Conservation (phyloP, 2,888 invertebrate species). For the Hypercompe scribonia region DNA sequence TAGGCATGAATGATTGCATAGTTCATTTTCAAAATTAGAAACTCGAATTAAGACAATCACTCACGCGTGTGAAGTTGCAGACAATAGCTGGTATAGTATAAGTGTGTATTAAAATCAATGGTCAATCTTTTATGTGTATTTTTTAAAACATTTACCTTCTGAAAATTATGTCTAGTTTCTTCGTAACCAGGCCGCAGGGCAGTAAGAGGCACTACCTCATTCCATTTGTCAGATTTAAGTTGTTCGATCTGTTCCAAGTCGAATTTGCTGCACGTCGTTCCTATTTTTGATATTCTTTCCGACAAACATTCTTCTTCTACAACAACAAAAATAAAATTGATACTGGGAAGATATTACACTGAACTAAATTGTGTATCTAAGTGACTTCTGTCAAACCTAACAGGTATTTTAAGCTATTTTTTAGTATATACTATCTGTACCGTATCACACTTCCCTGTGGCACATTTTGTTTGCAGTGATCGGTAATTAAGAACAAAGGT, state of each 20-base stretch:
- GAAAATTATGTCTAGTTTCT: constrained; percentile 87
- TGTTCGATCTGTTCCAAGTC: constrained; percentile 76
- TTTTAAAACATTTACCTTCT: constrained; percentile 68
- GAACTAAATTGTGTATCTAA: neutral
- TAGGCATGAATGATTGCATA: no score
- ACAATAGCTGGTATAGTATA: no score
- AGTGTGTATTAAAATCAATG: neutral
- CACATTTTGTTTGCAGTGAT: no score
- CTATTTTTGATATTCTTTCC: constrained; percentile 75
- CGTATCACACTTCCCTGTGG: no score
- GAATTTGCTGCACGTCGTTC: constrained; percentile 79
- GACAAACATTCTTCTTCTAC: constrained; percentile 82
- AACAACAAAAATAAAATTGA: constrained; percentile 42
- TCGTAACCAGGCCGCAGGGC: constrained; percentile 85
- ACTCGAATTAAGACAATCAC: no score
- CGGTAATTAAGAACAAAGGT: no score
- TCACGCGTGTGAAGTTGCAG: no score
- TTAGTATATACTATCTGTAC: no score
- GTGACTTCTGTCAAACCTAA: neutral
- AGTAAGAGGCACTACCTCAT: constrained; percentile 85
- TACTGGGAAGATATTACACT: neutral
- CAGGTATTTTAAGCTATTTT: neutral
- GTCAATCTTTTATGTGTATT: constrained; percentile 1
- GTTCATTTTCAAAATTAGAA: no score
- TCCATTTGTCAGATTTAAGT: constrained; percentile 85